A percentile compares a stretch with the other conserved stretches of the same genome.
Evolutionary conservation across 2,797 vertebrate species (phyloP).

Genomic region (Pelobates cultripes): DNA sequence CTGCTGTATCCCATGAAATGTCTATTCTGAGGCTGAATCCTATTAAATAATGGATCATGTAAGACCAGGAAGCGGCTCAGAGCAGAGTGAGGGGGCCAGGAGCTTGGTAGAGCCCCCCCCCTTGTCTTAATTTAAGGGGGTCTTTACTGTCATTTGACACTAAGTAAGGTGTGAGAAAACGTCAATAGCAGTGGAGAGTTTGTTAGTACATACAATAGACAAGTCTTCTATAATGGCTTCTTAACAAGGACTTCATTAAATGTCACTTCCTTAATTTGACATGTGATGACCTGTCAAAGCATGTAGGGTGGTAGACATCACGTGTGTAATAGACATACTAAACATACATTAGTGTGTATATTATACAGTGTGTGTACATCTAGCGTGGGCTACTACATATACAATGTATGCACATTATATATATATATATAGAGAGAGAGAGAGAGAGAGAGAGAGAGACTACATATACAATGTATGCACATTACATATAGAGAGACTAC

Average conservation of each 20-base stretch:
- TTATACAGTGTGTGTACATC: not conserved
- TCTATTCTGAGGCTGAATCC: too few relatives aligned
- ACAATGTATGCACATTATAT: not conserved
- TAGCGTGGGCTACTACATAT: not conserved
- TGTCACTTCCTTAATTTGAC: not conserved
- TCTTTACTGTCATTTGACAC: too few relatives aligned
- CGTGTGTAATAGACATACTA: too few relatives aligned
- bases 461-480: not conserved
- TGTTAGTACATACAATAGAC: conserved; percentile 4
- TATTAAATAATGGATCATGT: too few relatives aligned
- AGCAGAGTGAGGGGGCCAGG: not conserved
- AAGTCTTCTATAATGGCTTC: not conserved
- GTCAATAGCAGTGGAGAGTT: conserved; percentile 33
- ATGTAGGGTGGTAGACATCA: not conserved
- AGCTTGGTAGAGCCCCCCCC: conserved; percentile 8
- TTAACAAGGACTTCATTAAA: too few relatives aligned
- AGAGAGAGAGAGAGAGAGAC: not conserved
- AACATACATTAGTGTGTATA: not conserved
- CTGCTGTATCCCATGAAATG: too few relatives aligned
- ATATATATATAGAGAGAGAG: too few relatives aligned
- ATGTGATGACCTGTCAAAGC: not conserved
- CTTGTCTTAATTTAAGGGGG: conserved; percentile 34
- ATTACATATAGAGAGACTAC: not conserved
- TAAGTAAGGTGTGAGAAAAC: conserved; percentile 45
- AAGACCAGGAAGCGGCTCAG: too few relatives aligned